These are phyloP conservation scores for Serilophus lunatus DNA, from an alignment of 2,113 vertebrate species.

Conservation along the genomic window DNA sequence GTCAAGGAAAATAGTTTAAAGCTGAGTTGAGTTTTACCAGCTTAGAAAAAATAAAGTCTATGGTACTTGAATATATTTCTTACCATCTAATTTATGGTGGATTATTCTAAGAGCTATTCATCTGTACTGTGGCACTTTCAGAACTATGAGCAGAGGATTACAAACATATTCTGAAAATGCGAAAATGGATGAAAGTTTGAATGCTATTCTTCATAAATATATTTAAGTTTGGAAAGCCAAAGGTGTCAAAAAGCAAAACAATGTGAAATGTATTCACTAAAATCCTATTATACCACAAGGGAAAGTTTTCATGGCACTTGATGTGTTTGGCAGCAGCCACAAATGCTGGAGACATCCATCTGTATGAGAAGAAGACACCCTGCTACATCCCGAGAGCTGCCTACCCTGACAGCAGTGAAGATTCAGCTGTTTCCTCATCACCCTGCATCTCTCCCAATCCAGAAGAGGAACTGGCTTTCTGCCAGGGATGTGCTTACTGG, in stretches of 20 bases:
- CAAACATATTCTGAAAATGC: background rate
- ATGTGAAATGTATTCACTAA: background rate
- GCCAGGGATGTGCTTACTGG: background rate
- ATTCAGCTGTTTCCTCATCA: background rate
- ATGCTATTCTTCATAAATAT: background rate
- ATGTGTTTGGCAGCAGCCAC: background rate
- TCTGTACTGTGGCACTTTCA: background rate
- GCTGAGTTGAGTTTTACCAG: background rate
- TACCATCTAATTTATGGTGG: background rate
- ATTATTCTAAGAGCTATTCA: background rate
- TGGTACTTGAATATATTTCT: background rate
- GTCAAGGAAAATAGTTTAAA: background rate
- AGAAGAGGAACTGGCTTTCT: background rate
- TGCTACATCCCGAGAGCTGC: background rate
- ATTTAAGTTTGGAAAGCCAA: background rate
- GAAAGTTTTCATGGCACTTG: background rate
- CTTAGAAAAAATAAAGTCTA: background rate
- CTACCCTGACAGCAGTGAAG: accelerated
- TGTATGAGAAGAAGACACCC: background rate
- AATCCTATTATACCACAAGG: background rate
- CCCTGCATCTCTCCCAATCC: accelerated
- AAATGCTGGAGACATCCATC: background rate
- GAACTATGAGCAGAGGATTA: background rate
- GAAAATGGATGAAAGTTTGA: background rate
- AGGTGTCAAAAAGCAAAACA: background rate